phyloP scores from a whole-genome alignment of 2,888 invertebrate genomes.

The Habroteleia sp. region DNA sequence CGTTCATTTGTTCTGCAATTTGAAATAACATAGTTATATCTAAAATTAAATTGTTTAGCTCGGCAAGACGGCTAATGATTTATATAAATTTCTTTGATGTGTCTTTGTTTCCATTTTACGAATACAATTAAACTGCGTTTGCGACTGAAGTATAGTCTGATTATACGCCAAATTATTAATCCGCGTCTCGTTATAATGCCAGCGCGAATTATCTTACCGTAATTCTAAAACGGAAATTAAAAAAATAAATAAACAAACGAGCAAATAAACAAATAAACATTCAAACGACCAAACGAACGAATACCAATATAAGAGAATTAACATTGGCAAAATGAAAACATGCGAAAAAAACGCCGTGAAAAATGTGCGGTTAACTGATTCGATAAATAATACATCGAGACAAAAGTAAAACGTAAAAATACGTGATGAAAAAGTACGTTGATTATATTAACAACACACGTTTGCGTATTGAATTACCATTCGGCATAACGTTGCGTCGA shows the following conservation, averaged over 20 bases:
- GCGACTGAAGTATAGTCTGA: constrained; percentile 19
- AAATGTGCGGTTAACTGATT: constrained; percentile 46
- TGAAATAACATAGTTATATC: neutral
- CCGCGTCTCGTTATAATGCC: constrained; percentile 30
- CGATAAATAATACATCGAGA: constrained; percentile 51
- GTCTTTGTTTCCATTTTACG: constrained; percentile 10
- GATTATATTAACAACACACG: constrained; percentile 29
- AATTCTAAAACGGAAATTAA: constrained; percentile 19
- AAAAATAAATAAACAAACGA: constrained; percentile 33
- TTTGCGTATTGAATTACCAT: constrained; percentile 39
- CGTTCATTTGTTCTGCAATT: neutral
- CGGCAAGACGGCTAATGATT: constrained; percentile 13
- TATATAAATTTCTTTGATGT: constrained; percentile 35
- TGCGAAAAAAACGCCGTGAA: constrained; percentile 43
- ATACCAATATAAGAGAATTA: constrained; percentile 59
- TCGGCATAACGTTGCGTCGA: constrained; percentile 52
- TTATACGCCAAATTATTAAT: constrained; percentile 37
- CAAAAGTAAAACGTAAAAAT: constrained; percentile 54
- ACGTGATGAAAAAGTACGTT: constrained; percentile 36
- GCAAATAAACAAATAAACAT: constrained; percentile 41
- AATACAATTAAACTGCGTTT: constrained; percentile 13
- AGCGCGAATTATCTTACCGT: constrained; percentile 44
- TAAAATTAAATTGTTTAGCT: constrained; percentile 1
- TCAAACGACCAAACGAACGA: constrained; percentile 29
- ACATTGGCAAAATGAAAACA: constrained; percentile 46